Percentiles rank a stretch among this genome's conserved stretches.
Evolutionary conservation across 2,797 vertebrate species (phyloP).

Genomic region (Ptychadena robeensis): DNA sequence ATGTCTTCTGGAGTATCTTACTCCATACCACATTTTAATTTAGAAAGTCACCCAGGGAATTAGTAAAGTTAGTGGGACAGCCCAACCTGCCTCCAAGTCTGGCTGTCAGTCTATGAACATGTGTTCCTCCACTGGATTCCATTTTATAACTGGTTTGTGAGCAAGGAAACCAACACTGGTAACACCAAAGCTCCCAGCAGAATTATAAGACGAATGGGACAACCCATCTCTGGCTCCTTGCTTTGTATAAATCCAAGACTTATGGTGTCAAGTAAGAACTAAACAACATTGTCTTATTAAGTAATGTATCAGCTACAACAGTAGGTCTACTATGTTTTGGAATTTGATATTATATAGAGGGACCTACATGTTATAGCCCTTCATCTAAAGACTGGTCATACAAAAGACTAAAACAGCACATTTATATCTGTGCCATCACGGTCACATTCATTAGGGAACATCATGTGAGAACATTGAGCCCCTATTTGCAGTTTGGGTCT

Average conservation of each 20-base stretch:
- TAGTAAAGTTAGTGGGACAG: background rate
- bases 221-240: background rate
- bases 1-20: background rate
- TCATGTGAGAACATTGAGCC: too few species aligned
- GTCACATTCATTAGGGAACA: too few species aligned
- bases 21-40: background rate
- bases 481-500: too few species aligned
- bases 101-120: conserved; percentile 4
- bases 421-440: too few species aligned
- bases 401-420: too few species aligned
- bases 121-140: background rate
- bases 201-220: background rate
- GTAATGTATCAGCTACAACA: too few species aligned
- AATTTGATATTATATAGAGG: too few species aligned
- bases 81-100: background rate
- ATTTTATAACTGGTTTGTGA: background rate
- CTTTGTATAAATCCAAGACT: background rate
- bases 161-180: background rate
- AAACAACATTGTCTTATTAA: background rate
- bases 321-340: too few species aligned
- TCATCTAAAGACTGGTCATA: too few species aligned
- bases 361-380: too few species aligned
- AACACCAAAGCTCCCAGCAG: background rate
- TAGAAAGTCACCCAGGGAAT: background rate
- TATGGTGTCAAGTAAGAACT: background rate